A percentile compares a stretch with the other conserved stretches of the same genome.
Evolutionary conservation across 2,888 invertebrate genomes (phyloP).

Genomic region (Pristionchus entomophagus): DNA sequence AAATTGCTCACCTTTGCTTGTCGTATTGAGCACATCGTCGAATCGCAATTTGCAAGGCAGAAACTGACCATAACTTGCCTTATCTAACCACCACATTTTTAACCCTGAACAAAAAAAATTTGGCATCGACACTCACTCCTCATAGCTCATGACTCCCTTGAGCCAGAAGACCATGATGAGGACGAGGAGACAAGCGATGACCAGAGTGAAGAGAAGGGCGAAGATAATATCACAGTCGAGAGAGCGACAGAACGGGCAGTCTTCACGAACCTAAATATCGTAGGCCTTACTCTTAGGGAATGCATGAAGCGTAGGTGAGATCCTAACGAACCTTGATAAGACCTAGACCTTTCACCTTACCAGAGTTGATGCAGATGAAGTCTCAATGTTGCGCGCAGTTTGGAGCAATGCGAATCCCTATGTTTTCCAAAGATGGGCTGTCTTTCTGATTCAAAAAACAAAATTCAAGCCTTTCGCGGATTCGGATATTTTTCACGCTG

Average conservation of each 20-base stretch:
- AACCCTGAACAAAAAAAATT: neutral
- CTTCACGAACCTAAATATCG: slow-evolving; percentile 45
- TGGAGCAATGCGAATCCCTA: too few relatives aligned
- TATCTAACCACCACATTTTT: too few relatives aligned
- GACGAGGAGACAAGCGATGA: slow-evolving; percentile 72
- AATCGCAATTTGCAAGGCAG: neutral
- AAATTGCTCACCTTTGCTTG: slow-evolving; percentile 17
- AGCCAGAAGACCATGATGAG: slow-evolving; percentile 75
- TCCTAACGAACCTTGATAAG: too few relatives aligned
- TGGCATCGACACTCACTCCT: slow-evolving; percentile 67
- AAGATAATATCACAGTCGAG: slow-evolving; percentile 75
- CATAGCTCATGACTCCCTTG: slow-evolving; percentile 72
- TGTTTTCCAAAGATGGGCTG: too few relatives aligned
- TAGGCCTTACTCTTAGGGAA: too few relatives aligned
- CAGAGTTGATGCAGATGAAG: too few relatives aligned
- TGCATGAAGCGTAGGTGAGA: too few relatives aligned
- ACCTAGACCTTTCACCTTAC: too few relatives aligned
- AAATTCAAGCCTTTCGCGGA: too few relatives aligned
- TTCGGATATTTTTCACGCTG: too few relatives aligned
- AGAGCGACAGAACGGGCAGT: slow-evolving; percentile 64
- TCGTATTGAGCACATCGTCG: neutral
- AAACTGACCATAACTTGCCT: neutral
- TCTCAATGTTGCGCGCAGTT: too few relatives aligned
- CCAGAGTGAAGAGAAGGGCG: slow-evolving; percentile 73
- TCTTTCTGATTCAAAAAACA: too few relatives aligned